Percentiles rank a stretch among this genome's conserved stretches.
Conservation (phyloP, 2,888 invertebrate genomes). For the Glaucopsyche alexis region DNA sequence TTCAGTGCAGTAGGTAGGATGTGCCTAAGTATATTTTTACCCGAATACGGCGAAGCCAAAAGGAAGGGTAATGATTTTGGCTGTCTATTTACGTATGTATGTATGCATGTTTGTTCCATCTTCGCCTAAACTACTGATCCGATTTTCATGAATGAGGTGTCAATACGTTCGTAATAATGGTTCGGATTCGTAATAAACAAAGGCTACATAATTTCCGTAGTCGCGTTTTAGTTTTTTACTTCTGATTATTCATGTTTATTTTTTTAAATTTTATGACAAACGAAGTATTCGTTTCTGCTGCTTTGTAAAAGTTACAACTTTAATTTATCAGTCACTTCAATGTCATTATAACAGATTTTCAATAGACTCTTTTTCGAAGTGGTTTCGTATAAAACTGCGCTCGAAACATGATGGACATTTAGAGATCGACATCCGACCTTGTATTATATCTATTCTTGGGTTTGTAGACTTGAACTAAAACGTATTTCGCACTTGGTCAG, state of each 20-base stretch:
- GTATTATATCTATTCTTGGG: conserved; percentile 61
- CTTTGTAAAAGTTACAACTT: not conserved
- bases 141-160: no score
- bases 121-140: no score
- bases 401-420: conserved; percentile 57
- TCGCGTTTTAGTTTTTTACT: no score
- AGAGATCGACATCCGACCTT: conserved; percentile 67
- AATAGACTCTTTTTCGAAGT: not conserved
- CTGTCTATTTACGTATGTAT: no score
- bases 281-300: no score
- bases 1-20: not conserved
- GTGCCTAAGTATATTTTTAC: not conserved
- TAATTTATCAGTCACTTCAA: not conserved
- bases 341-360: not conserved
- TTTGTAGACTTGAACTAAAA: conserved; percentile 56
- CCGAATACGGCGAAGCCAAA: not conserved
- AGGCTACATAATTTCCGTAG: no score
- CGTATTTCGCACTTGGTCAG: conserved; percentile 55
- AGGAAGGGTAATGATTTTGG: no score
- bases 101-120: no score
- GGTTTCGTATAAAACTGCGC: conserved; percentile 45
- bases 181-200: no score
- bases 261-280: no score
- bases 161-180: no score
- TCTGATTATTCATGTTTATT: no score